Conservation (phyloP, 2,888 invertebrate genomes). For the Pteria penguin region DNA sequence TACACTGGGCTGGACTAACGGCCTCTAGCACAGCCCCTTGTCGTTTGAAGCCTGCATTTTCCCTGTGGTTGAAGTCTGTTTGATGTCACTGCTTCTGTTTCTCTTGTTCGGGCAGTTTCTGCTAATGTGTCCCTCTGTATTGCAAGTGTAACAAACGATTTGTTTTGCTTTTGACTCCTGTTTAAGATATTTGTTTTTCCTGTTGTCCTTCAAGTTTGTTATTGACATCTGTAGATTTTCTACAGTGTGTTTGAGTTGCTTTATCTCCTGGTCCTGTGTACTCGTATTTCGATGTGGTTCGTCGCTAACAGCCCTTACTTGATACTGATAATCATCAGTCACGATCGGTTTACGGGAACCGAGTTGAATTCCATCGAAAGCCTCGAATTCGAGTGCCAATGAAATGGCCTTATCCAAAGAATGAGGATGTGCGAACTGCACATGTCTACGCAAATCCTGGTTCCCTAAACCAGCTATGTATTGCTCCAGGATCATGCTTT, state of each 20-base stretch:
- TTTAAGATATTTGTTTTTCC: background rate
- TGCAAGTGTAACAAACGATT: background rate
- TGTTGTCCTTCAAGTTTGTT: background rate
- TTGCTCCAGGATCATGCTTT: conserved; percentile 21
- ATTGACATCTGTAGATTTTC: too few relatives aligned
- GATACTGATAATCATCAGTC: background rate
- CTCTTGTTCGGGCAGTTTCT: background rate
- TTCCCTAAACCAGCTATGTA: conserved; percentile 25
- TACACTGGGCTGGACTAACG: conserved; percentile 11
- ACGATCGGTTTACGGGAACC: background rate
- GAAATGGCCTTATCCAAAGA: conserved; percentile 7
- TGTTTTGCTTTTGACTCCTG: background rate
- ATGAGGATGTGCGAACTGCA: conserved; percentile 17
- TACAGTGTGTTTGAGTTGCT: too few relatives aligned
- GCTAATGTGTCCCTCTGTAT: background rate
- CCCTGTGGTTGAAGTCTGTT: too few relatives aligned
- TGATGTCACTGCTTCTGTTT: background rate
- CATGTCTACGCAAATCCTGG: conserved; percentile 28
- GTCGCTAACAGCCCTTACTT: background rate
- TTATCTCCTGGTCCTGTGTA: too few relatives aligned
- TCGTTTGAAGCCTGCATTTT: background rate
- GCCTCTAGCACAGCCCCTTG: conserved; percentile 12
- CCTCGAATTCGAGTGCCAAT: background rate
- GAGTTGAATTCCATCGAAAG: background rate
- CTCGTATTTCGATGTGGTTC: too few relatives aligned